Conservation (phyloP, 2,113 vertebrate genomes). For the Spermophilus dauricus region DNA sequence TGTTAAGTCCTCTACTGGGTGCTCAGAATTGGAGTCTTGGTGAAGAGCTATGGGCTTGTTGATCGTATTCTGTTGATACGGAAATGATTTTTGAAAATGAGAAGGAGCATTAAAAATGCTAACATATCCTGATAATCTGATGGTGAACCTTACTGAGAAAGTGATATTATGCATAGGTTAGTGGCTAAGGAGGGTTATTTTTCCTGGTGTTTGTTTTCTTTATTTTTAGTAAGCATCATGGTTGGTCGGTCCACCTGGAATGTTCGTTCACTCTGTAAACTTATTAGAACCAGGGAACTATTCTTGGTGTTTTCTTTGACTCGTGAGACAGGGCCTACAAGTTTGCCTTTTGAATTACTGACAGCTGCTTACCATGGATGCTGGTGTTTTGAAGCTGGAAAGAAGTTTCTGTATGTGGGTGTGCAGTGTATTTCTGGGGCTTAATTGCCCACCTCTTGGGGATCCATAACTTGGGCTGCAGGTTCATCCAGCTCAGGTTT, state of each 20-base stretch:
- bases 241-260: background rate
- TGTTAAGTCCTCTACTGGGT: constrained; percentile 36
- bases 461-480: background rate
- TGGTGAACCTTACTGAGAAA: constrained; percentile 13
- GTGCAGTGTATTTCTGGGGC: constrained; percentile 12
- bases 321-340: background rate
- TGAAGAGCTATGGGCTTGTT: constrained; percentile 63
- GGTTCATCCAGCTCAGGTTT: background rate
- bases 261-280: background rate
- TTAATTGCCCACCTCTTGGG: background rate
- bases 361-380: background rate
- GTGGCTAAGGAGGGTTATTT: background rate
- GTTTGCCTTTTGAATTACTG: constrained; percentile 9
- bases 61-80: constrained; percentile 62
- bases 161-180: background rate
- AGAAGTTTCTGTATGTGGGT: constrained; percentile 20
- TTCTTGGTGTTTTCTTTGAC: background rate
- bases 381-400: background rate
- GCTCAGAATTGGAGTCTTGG: background rate
- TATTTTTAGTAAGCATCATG: constrained; percentile 3
- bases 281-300: background rate
- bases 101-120: constrained; percentile 35
- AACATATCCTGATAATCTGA: background rate
- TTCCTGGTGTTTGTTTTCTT: constrained; percentile 45
- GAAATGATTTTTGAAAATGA: constrained; percentile 71